phyloP scores from a whole-genome alignment of 2,888 invertebrate species.

The Dynastes grantii region DNA sequence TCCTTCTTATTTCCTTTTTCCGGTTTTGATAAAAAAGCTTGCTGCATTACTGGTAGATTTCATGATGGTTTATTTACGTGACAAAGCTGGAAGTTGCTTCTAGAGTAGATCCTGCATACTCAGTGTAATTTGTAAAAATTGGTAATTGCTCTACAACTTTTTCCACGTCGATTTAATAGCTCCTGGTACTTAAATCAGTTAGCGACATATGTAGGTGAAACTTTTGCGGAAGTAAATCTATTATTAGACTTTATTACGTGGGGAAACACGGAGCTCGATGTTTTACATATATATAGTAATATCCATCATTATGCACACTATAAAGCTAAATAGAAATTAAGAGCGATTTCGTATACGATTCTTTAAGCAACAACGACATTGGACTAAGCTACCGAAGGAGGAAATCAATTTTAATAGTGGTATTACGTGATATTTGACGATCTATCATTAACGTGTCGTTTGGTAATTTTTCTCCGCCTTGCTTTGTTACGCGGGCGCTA shows the following conservation, averaged over 20 bases:
- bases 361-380: background rate
- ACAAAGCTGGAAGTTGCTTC: no score
- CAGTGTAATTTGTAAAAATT: no score
- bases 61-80: no score
- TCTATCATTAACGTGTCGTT: slow-evolving; percentile 55
- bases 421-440: slow-evolving; percentile 54
- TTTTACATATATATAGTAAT: background rate
- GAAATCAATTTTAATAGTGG: slow-evolving; percentile 57
- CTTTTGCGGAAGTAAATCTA: background rate
- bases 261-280: background rate
- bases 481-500: slow-evolving; percentile 51
- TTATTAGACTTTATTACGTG: background rate
- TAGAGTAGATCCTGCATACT: no score
- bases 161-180: no score
- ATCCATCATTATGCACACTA: background rate
- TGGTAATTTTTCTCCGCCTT: slow-evolving; percentile 54
- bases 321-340: slow-evolving; percentile 11
- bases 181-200: no score
- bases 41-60: no score
- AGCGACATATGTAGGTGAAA: background rate
- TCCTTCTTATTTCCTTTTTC: no score
- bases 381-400: background rate
- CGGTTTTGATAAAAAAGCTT: no score
- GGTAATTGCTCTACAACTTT: no score
- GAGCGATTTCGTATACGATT: slow-evolving; percentile 1